Percentiles rank a stretch among this genome's conserved stretches.
phyloP scores from a whole-genome alignment of 2,797 vertebrate species.

The Aphelocoma californica region DNA sequence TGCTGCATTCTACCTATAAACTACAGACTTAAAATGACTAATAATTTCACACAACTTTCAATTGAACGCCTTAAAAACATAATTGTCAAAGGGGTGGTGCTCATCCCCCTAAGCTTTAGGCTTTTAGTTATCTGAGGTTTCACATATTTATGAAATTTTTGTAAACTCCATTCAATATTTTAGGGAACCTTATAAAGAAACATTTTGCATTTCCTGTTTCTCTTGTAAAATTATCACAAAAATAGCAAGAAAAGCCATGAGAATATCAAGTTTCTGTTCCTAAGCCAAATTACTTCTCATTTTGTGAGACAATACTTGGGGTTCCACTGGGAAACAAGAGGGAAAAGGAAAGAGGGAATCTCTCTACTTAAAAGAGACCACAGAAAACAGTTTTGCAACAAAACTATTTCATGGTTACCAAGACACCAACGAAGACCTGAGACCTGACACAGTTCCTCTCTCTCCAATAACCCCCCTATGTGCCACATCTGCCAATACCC shows the following conservation, averaged over 20 bases:
- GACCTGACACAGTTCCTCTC: neutral
- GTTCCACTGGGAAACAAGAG: neutral
- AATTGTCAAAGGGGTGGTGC: neutral
- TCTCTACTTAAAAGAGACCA: neutral
- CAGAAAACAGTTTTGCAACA: neutral
- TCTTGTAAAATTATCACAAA: neutral
- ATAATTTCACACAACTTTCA: neutral
- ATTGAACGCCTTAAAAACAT: neutral
- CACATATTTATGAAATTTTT: neutral
- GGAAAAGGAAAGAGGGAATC: neutral
- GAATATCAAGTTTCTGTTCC: neutral
- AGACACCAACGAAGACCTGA: neutral
- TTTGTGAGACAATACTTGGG: neutral
- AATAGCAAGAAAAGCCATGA: neutral
- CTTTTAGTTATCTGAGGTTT: neutral
- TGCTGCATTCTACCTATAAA: neutral
- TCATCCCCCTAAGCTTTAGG: neutral
- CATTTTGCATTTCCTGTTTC: neutral
- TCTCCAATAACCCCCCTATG: neutral
- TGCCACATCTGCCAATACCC: neutral
- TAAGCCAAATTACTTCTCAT: neutral
- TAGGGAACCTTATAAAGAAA: neutral
- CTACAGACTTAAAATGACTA: neutral
- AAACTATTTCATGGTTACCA: neutral
- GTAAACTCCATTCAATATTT: neutral